Percentiles rank a stretch among this genome's conserved stretches.
These are phyloP conservation scores for Cottoperca gobio DNA, from an alignment of 2,797 vertebrate species.

Conservation along the genomic window DNA sequence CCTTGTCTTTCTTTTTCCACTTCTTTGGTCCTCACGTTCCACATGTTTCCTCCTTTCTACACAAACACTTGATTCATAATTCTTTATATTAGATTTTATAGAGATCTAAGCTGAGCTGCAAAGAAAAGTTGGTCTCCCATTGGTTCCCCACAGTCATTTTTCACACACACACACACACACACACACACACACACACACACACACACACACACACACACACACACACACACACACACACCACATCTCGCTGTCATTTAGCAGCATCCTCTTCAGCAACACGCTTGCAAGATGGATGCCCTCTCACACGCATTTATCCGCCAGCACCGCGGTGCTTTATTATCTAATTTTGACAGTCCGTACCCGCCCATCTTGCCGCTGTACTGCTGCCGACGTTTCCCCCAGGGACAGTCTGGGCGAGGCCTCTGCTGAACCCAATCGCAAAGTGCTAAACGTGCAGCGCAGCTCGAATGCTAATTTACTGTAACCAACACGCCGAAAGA, in stretches of 20 bases:
- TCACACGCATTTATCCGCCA: slow-evolving; percentile 82
- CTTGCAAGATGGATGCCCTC: slow-evolving; percentile 87
- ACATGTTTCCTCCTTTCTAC: slow-evolving; percentile 18
- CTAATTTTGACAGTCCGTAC: slow-evolving; percentile 85
- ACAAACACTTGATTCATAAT: slow-evolving; percentile 60
- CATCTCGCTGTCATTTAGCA: slow-evolving; percentile 81
- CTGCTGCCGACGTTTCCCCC: slow-evolving; percentile 78
- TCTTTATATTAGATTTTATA: slow-evolving; percentile 56
- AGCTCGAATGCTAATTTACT: slow-evolving; percentile 86
- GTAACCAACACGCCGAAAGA: slow-evolving; percentile 76
- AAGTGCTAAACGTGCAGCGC: slow-evolving; percentile 81
- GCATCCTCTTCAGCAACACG: slow-evolving; percentile 81
- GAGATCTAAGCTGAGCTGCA: slow-evolving; percentile 50
- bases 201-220: slow-evolving; percentile 37
- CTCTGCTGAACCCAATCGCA: slow-evolving; percentile 86
- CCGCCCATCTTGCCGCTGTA: slow-evolving; percentile 81
- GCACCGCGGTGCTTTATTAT: slow-evolving; percentile 86
- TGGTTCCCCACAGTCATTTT: slow-evolving; percentile 48
- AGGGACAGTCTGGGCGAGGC: slow-evolving; percentile 83
- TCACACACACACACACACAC: slow-evolving; percentile 24
- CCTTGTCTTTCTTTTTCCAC: slow-evolving; percentile 12
- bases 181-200: too few relatives aligned
- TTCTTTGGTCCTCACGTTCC: slow-evolving; percentile 2
- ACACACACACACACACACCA: slow-evolving; percentile 46
- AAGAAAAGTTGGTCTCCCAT: slow-evolving; percentile 66